Conservation (phyloP, 2,888 invertebrate species). For the Drosophila formosana region DNA sequence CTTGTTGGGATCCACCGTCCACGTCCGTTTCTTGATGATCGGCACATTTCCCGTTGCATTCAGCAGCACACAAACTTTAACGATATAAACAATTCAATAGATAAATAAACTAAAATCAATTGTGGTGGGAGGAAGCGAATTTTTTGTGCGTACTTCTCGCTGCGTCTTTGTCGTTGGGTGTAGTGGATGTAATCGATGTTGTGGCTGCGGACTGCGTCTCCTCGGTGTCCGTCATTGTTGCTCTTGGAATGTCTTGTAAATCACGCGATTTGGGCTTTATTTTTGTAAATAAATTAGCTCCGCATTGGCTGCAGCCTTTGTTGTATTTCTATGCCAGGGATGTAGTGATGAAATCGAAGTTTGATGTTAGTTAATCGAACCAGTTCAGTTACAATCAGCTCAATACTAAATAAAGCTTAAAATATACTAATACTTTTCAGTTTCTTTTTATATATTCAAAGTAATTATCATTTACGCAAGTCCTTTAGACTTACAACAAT, state of each 20-base stretch:
- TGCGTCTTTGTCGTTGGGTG: slow-evolving; percentile 67
- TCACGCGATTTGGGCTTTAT: slow-evolving; percentile 11
- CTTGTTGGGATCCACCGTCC: slow-evolving; percentile 95
- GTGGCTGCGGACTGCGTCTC: slow-evolving; percentile 52
- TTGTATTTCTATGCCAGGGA: slow-evolving; percentile 39
- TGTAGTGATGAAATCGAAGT: slow-evolving; percentile 3
- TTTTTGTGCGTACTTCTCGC: slow-evolving; percentile 61
- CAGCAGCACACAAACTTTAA: slow-evolving; percentile 94
- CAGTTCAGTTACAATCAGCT: slow-evolving; percentile 10
- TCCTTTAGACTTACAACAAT: too few species aligned
- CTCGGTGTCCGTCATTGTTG: slow-evolving; percentile 71
- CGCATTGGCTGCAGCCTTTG: slow-evolving; percentile 39
- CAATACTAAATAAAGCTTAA: too few species aligned
- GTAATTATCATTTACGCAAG: too few species aligned
- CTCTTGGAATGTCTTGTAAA: slow-evolving; percentile 46
- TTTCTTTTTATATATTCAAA: too few species aligned
- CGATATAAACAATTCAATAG: slow-evolving; percentile 12
- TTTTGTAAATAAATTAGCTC: slow-evolving; percentile 32
- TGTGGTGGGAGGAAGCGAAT: not conserved
- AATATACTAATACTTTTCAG: too few species aligned
- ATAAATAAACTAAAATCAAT: not conserved
- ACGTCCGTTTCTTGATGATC: slow-evolving; percentile 98
- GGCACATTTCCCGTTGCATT: slow-evolving; percentile 99
- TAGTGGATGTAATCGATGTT: slow-evolving; percentile 37
- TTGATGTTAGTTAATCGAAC: slow-evolving; percentile 4